Conservation (phyloP, 2,797 vertebrate genomes). For the Ficedula albicollis region DNA sequence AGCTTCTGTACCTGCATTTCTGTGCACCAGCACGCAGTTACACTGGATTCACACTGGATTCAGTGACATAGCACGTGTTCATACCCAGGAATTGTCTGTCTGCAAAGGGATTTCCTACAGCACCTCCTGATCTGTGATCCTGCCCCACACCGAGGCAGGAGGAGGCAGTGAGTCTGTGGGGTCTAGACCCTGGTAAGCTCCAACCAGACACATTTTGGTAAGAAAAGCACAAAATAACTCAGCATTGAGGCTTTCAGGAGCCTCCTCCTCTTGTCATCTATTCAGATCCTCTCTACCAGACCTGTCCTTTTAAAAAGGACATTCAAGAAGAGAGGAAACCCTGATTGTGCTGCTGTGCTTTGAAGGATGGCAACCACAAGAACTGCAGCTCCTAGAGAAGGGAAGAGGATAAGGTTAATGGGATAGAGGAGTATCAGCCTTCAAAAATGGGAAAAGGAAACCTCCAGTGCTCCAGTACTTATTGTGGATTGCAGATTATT, state of each 20-base stretch:
- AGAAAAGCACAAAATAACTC: not conserved
- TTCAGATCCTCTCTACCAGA: not conserved
- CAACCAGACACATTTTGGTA: not conserved
- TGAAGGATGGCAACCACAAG: not conserved
- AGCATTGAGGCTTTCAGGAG: not conserved
- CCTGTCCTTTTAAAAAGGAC: not conserved
- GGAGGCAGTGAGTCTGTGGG: not conserved
- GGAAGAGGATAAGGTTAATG: not conserved
- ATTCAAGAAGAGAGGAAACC: not conserved
- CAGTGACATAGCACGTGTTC: not conserved
- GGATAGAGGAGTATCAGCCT: not conserved
- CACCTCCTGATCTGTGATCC: not conserved
- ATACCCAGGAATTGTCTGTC: not conserved
- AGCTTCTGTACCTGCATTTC: not conserved
- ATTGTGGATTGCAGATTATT: not conserved
- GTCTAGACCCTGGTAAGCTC: not conserved
- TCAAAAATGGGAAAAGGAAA: not conserved
- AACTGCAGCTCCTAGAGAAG: not conserved
- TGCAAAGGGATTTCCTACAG: not conserved
- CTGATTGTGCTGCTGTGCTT: not conserved
- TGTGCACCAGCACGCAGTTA: fast-evolving
- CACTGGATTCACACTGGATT: not conserved
- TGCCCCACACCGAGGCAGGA: not conserved
- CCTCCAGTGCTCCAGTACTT: not conserved
- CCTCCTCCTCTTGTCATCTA: not conserved